Percentiles rank a stretch among this genome's conserved stretches.
These are phyloP conservation scores for Schizopygopsis malacanthus DNA, from an alignment of 2,797 vertebrate species.

Conservation along the genomic window DNA sequence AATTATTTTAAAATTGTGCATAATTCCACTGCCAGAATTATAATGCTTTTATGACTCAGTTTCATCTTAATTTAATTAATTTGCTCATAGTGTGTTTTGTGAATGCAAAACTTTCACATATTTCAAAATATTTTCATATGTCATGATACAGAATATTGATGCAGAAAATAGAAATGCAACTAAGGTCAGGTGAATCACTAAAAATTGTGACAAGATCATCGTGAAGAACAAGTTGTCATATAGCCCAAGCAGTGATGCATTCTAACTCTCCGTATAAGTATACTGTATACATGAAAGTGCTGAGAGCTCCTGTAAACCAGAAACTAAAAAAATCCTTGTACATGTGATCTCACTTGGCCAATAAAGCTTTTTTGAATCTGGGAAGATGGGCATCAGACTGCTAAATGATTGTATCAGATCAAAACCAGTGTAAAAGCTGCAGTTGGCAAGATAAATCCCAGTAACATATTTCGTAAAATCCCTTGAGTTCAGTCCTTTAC, in stretches of 20 bases:
- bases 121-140: neutral
- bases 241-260: neutral
- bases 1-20: neutral
- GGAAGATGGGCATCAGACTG: slow-evolving; percentile 4
- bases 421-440: slow-evolving; percentile 12
- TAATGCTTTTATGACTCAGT: neutral
- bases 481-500: slow-evolving; percentile 31
- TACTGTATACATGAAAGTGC: neutral
- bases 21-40: neutral
- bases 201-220: neutral
- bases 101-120: neutral
- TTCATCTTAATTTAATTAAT: neutral
- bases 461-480: slow-evolving; percentile 43
- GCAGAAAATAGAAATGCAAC: neutral
- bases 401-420: slow-evolving; percentile 26
- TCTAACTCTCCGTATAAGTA: neutral
- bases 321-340: neutral
- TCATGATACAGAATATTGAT: neutral
- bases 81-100: neutral
- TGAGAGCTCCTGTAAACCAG: neutral
- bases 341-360: neutral
- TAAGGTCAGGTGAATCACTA: neutral
- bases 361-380: neutral
- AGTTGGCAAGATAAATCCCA: slow-evolving; percentile 24
- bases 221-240: neutral